Percentiles rank a stretch among this genome's conserved stretches.
Evolutionary conservation across 2,888 invertebrate genomes (phyloP).

Genomic region (Hydropsyche betteni): DNA sequence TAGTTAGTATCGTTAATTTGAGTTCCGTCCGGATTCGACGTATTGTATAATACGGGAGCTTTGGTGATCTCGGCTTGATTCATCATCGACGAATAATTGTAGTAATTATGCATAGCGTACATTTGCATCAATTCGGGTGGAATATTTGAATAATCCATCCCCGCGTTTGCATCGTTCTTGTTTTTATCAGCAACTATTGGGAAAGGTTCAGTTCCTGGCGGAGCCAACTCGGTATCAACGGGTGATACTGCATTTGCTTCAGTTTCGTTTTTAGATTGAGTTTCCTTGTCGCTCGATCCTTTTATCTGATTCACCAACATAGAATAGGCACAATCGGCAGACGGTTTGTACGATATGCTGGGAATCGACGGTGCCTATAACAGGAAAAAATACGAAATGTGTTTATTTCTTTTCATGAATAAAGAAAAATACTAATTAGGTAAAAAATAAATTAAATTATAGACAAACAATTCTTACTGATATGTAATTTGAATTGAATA

Average conservation of each 20-base stretch:
- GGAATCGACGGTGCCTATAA: conserved; percentile 68
- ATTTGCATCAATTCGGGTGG: conserved; percentile 43
- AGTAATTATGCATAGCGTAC: conserved; percentile 41
- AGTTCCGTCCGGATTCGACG: conserved; percentile 39
- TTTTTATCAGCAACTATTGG: conserved; percentile 52
- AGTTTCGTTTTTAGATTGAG: conserved; percentile 54
- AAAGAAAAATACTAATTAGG: neutral
- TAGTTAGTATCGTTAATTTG: conserved; percentile 42
- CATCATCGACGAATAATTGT: conserved; percentile 50
- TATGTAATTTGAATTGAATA: too few species aligned
- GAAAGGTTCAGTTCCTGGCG: conserved; percentile 60
- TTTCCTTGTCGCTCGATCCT: conserved; percentile 59
- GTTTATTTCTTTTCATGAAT: conserved; percentile 15
- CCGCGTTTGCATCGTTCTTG: conserved; percentile 54
- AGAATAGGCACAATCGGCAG: conserved; percentile 87
- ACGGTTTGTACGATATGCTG: conserved; percentile 80
- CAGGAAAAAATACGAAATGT: conserved; percentile 48
- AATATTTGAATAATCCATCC: conserved; percentile 53
- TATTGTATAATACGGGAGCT: conserved; percentile 61
- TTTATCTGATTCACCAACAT: conserved; percentile 88
- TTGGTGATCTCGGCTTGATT: conserved; percentile 53
- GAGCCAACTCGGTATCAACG: conserved; percentile 59
- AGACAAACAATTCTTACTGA: neutral
- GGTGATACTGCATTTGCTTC: conserved; percentile 51
- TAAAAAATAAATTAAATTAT: neutral